phyloP scores from a whole-genome alignment of 2,113 vertebrate genomes.

The Potamarius usumacintae region DNA sequence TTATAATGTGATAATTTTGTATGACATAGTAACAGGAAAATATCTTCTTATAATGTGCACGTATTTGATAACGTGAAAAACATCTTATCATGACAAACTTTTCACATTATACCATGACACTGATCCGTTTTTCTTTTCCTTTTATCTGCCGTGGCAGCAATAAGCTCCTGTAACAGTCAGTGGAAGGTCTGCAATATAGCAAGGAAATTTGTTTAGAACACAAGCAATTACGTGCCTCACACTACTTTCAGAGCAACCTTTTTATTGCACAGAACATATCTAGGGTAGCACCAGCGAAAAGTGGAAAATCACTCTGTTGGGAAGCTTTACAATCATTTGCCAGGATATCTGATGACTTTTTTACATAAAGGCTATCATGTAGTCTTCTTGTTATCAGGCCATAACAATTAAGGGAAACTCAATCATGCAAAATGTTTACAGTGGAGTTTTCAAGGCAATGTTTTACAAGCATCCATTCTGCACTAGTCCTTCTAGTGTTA shows the following conservation, averaged over 20 bases:
- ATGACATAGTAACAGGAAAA: too few relatives aligned
- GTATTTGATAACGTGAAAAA: too few relatives aligned
- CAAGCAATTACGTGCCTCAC: neutral
- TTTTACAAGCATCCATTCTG: slow-evolving; percentile 58
- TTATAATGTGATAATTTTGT: too few relatives aligned
- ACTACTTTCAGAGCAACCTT: neutral
- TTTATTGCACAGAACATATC: neutral
- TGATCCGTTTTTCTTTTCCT: too few relatives aligned
- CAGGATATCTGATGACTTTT: slow-evolving; percentile 17
- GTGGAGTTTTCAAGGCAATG: slow-evolving; percentile 45
- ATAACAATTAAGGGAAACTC: slow-evolving; percentile 57
- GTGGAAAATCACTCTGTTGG: neutral
- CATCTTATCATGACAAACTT: too few relatives aligned
- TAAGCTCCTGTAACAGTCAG: slow-evolving; percentile 5
- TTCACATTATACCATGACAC: too few relatives aligned
- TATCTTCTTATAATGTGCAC: too few relatives aligned
- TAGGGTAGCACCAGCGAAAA: neutral
- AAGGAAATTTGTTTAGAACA: neutral
- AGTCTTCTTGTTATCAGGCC: slow-evolving; percentile 41
- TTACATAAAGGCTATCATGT: neutral
- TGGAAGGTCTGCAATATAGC: neutral
- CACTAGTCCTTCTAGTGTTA: slow-evolving; percentile 51
- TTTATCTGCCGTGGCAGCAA: too few relatives aligned
- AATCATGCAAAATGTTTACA: slow-evolving; percentile 60
- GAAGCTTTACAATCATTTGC: neutral